Evolutionary conservation across 2,888 invertebrate genomes (phyloP), one percentile per base, ranked within the genome.

Genomic region (Plusia festucae): DNA sequence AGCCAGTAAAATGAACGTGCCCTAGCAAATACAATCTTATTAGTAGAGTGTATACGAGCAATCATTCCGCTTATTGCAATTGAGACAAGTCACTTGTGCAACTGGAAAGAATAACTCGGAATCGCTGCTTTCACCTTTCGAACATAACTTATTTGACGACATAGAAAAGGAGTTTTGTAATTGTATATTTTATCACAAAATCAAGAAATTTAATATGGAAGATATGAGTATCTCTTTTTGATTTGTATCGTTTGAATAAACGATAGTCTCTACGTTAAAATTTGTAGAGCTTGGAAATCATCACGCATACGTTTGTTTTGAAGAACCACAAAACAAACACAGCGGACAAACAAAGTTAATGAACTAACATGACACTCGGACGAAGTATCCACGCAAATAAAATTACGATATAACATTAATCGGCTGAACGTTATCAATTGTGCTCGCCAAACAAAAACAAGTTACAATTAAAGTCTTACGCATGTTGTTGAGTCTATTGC

Each of bases 1-100:
- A 67, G 96, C 96, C 0, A 97, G 90, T 52, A 97, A 85, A 51
- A 97, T 83, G 7, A 95, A 93, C 0, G 97, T 96, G 8, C 95
- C 95, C 96, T 96, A 82, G 58, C 6, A 60, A 77, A 57, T 44
- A 61, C 0, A 57, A 8, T n/a, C 22, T 46, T 34, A 27, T 70
- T 20, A 40, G 5, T 44, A 7, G 9, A 20, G 34, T n/a, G 5
- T 1, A 15, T 20, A 65, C 0, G 18, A 54, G 6, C 4, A 7
- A 0, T 56, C 52, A 24, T 24, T 49, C 16, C 3, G 20, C 20
- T 11, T 7, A 6, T 40, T 5, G 40, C 6, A 15, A 40, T n/a
- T n/a, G 40, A n/a, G 4, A 40, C n/a, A n/a, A n/a, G 40, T 9
- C 9, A 30, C 30, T 30, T 30, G 8, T 30, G 9, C 9, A 9